These are phyloP conservation scores for Ditylenchus dipsaci DNA, from an alignment of 1,140 invertebrate species.

Conservation along the genomic window DNA sequence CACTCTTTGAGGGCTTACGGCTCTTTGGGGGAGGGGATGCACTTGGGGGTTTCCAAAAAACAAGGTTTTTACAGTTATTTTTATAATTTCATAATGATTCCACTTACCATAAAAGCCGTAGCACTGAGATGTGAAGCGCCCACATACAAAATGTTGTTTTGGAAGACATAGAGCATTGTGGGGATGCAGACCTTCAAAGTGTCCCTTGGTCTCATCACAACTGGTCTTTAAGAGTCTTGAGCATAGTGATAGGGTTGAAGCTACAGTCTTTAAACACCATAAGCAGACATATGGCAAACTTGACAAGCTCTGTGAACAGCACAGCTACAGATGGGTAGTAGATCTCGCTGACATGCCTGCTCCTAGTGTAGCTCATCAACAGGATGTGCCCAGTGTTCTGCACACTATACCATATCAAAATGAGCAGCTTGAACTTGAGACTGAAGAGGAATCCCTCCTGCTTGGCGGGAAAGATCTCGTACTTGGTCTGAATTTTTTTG, in stretches of 20 bases:
- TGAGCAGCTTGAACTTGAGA: constrained; percentile 5
- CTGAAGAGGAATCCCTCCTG: neutral
- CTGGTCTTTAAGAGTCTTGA: constrained; percentile 34
- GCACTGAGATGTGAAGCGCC: constrained; percentile 48
- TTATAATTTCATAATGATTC: too few species aligned
- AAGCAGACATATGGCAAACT: constrained; percentile 76
- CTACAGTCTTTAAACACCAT: constrained; percentile 66
- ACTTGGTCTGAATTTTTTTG: neutral
- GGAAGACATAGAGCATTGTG: constrained; percentile 42
- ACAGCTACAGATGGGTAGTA: constrained; percentile 69
- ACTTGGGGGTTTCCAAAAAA: too few species aligned
- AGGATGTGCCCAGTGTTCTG: constrained; percentile 54
- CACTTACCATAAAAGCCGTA: constrained; percentile 41
- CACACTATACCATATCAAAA: neutral
- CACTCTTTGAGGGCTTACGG: too few species aligned
- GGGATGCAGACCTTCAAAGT: constrained; percentile 44
- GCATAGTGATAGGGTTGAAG: constrained; percentile 11
- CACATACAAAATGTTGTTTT: constrained; percentile 45
- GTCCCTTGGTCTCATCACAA: constrained; percentile 36
- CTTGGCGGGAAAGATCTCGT: neutral
- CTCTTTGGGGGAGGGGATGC: too few species aligned
- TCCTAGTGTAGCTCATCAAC: constrained; percentile 50
- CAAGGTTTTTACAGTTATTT: too few species aligned
- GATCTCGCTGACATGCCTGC: constrained; percentile 52
- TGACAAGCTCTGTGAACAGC: constrained; percentile 89